phyloP scores from a whole-genome alignment of 2,888 invertebrate genomes.

The Tiphia femorata region DNA sequence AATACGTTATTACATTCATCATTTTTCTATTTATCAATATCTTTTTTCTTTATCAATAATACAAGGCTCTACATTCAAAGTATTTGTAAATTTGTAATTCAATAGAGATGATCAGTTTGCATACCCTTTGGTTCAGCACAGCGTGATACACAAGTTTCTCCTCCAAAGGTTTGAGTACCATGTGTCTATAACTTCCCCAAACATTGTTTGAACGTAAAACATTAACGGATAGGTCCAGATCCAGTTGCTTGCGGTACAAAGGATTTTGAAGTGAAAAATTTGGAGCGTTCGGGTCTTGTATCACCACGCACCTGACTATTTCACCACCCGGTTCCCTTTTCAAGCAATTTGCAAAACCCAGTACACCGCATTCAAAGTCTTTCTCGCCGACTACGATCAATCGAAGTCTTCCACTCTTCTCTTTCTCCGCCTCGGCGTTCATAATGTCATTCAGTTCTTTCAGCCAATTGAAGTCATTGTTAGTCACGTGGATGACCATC shows the following conservation, averaged over 20 bases:
- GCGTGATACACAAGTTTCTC: constrained; percentile 75
- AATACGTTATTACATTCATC: too few species aligned
- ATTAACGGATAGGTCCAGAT: constrained; percentile 84
- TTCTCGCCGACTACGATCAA: constrained; percentile 78
- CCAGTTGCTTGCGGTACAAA: constrained; percentile 77
- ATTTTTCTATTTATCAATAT: too few species aligned
- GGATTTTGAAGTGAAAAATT: constrained; percentile 75
- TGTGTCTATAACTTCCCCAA: constrained; percentile 90
- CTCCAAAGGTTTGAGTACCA: constrained; percentile 73
- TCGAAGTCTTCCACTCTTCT: constrained; percentile 69
- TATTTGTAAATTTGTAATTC: too few species aligned
- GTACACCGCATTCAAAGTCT: constrained; percentile 77
- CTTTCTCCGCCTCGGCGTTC: constrained; percentile 65
- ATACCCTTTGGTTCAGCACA: constrained; percentile 77
- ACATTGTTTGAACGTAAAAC: constrained; percentile 71
- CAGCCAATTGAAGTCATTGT: constrained; percentile 65
- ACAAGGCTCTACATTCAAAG: too few species aligned
- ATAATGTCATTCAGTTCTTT: constrained; percentile 57
- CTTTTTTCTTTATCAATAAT: too few species aligned
- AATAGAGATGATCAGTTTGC: neutral
- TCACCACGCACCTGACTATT: constrained; percentile 74
- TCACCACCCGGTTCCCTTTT: constrained; percentile 80
- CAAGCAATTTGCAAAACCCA: constrained; percentile 92
- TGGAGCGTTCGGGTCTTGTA: constrained; percentile 74
- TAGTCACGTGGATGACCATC: constrained; percentile 48